phyloP scores from a whole-genome alignment of 1,140 invertebrate species.

The Chironomus tepperi region DNA sequence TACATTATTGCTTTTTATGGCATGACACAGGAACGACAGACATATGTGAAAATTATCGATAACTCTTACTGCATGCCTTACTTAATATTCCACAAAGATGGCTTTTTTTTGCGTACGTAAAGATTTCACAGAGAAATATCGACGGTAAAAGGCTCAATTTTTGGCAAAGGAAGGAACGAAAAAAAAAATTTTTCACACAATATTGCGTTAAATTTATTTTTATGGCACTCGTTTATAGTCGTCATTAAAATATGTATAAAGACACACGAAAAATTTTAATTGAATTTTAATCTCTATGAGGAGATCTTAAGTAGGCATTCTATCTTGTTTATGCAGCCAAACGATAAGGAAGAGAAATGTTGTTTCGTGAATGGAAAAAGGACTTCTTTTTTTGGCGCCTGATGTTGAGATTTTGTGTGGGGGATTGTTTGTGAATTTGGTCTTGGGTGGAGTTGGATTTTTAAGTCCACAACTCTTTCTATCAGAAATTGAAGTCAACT shows the following conservation, averaged over 20 bases:
- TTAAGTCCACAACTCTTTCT: too few relatives aligned
- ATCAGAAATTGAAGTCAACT: too few relatives aligned
- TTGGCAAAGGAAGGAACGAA: neutral
- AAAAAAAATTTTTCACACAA: constrained; percentile 12
- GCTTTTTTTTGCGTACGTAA: neutral
- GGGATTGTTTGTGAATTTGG: too few relatives aligned
- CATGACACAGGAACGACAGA: neutral
- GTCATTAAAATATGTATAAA: neutral
- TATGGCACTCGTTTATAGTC: neutral
- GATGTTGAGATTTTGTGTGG: too few relatives aligned
- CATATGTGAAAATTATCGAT: neutral
- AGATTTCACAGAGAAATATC: neutral
- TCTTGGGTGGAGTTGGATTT: too few relatives aligned
- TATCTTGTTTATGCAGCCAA: neutral
- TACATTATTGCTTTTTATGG: too few relatives aligned
- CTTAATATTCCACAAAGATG: neutral
- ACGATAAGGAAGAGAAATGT: constrained; percentile 4
- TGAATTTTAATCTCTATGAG: constrained; percentile 7
- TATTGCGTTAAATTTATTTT: constrained; percentile 20
- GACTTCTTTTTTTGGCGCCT: too few relatives aligned
- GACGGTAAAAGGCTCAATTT: neutral
- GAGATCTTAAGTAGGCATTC: constrained; percentile 1
- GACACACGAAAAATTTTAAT: constrained; percentile 5
- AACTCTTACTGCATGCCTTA: neutral
- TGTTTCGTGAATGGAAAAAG: neutral